A percentile compares a stretch with the other conserved stretches of the same genome.
Evolutionary conservation across 2,113 vertebrate genomes (phyloP).

Genomic region (Brachirus orientalis): DNA sequence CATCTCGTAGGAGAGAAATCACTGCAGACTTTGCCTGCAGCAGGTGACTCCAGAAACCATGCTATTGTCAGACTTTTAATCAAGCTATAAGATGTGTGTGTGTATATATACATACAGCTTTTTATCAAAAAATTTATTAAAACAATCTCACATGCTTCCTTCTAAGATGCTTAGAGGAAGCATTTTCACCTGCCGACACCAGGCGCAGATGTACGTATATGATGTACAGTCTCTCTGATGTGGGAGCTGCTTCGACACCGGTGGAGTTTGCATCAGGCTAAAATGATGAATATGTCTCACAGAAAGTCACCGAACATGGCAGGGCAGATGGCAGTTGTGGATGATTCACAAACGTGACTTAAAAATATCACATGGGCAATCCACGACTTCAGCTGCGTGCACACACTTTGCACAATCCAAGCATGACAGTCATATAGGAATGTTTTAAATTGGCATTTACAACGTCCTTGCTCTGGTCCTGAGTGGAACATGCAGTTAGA

Average conservation of each 20-base stretch:
- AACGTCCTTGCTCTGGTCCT: neutral
- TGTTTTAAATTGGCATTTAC: conserved; percentile 1
- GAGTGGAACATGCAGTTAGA: no score
- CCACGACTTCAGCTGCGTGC: no score
- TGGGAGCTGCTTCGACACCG: no score
- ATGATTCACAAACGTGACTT: conserved; percentile 5
- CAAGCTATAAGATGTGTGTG: no score
- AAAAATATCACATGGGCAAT: conserved; percentile 16
- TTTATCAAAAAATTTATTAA: no score
- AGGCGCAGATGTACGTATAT: neutral
- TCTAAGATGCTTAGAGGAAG: neutral
- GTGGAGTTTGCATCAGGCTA: no score
- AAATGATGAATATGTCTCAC: conserved; percentile 12
- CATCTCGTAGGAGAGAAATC: conserved; percentile 10
- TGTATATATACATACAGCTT: no score
- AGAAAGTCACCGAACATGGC: no score
- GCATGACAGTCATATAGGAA: no score
- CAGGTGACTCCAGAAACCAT: conserved; percentile 2
- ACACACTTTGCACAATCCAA: conserved; percentile 2
- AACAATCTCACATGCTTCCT: no score
- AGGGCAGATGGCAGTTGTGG: conserved; percentile 38
- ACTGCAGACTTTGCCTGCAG: conserved; percentile 11
- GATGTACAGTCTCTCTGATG: no score
- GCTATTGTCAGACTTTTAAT: no score
- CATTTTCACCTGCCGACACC: neutral